Percentiles rank a stretch among this genome's conserved stretches.
Conservation (phyloP, 2,888 invertebrate genomes). For the Listrodromus nycthemerus region DNA sequence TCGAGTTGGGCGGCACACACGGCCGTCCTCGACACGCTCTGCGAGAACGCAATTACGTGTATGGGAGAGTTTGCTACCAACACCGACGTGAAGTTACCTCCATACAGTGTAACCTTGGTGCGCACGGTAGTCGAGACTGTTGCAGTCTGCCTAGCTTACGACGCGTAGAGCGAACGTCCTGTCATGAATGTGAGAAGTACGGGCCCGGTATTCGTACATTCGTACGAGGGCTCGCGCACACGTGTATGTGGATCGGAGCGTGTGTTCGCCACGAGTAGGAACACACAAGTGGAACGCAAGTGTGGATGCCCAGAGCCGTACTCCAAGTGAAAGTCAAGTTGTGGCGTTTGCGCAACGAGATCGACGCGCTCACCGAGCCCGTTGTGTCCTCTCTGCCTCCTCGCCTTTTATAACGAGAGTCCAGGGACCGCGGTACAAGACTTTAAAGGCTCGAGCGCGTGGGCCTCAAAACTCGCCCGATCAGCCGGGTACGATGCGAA, state of each 20-base stretch:
- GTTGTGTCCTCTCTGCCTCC: slow-evolving; percentile 73
- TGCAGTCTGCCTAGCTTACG: slow-evolving; percentile 3
- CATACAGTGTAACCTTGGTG: background rate
- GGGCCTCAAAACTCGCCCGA: slow-evolving; percentile 68
- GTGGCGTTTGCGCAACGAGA: slow-evolving; percentile 81
- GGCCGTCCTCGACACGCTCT: slow-evolving; percentile 67
- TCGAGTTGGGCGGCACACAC: slow-evolving; percentile 53
- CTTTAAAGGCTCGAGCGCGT: slow-evolving; percentile 80
- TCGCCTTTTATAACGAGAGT: slow-evolving; percentile 71
- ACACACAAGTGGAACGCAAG: slow-evolving; percentile 63
- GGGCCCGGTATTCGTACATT: background rate
- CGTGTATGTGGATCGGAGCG: background rate
- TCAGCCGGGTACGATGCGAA: background rate
- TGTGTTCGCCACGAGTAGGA: slow-evolving; percentile 37
- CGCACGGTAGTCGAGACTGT: slow-evolving; percentile 1
- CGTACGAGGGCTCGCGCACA: background rate
- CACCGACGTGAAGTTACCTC: slow-evolving; percentile 26
- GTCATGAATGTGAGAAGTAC: slow-evolving; percentile 49
- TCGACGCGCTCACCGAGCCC: slow-evolving; percentile 70
- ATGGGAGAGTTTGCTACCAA: slow-evolving; percentile 50
- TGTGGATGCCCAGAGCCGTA: slow-evolving; percentile 50
- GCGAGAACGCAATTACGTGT: slow-evolving; percentile 66
- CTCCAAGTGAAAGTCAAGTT: slow-evolving; percentile 80
- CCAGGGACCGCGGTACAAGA: slow-evolving; percentile 71
- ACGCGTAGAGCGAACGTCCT: slow-evolving; percentile 53